Evolutionary conservation across 2,888 invertebrate genomes (phyloP).

Genomic region (Tipula unca): DNA sequence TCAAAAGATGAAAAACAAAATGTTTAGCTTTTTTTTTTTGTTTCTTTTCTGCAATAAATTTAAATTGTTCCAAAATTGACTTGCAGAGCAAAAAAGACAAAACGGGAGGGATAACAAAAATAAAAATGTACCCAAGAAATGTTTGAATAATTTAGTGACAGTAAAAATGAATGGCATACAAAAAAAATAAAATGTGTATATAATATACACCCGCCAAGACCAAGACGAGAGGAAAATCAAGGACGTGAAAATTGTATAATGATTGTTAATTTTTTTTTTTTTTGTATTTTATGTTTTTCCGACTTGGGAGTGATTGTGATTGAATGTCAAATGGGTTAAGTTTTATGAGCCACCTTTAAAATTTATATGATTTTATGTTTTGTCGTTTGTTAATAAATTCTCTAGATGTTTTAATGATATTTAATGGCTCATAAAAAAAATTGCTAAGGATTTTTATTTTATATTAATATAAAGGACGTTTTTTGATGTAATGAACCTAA

Average conservation of each 20-base stretch:
- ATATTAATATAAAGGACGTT: neutral
- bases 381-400: neutral
- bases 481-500: too few relatives aligned
- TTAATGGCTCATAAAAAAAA: neutral
- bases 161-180: neutral
- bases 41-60: neutral
- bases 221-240: neutral
- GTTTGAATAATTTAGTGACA: constrained; percentile 8
- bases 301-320: neutral
- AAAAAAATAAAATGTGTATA: neutral
- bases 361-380: neutral
- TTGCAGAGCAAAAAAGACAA: neutral
- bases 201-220: too few relatives aligned
- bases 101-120: neutral
- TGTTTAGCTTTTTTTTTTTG: neutral
- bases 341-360: neutral
- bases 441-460: neutral
- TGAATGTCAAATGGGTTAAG: neutral
- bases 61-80: neutral
- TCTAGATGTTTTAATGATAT: neutral
- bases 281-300: neutral
- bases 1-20: neutral
- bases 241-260: neutral
- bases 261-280: neutral
- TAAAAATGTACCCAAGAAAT: neutral